phyloP scores from a whole-genome alignment of 2,888 invertebrate species.

The Agrotis exclamationis region DNA sequence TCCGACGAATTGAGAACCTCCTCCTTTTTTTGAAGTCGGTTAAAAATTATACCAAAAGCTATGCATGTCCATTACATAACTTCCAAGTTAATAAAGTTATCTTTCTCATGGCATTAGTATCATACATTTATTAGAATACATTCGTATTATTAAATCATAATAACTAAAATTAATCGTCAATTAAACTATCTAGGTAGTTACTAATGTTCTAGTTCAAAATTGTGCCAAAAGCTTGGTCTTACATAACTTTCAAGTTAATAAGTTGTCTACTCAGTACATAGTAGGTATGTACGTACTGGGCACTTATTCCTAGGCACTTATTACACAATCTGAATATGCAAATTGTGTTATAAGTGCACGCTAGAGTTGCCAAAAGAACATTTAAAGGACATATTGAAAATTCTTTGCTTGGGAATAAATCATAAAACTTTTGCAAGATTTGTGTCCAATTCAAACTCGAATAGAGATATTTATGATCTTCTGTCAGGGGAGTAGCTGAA shows the following conservation, averaged over 20 bases:
- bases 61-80: no score
- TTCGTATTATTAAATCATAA: no score
- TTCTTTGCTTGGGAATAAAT: constrained; percentile 21
- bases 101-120: no score
- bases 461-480: constrained; percentile 32
- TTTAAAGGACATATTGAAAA: constrained; percentile 26
- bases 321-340: constrained; percentile 24
- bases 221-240: not conserved
- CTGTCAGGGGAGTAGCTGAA: not conserved
- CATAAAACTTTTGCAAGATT: constrained; percentile 28
- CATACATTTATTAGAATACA: no score
- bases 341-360: constrained; percentile 24
- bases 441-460: constrained; percentile 20
- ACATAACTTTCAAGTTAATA: not conserved
- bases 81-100: no score
- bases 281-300: not conserved
- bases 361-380: constrained; percentile 2
- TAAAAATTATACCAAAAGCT: no score
- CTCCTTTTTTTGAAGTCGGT: no score
- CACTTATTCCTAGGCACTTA: not conserved
- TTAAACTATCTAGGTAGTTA: not conserved
- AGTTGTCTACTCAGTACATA: not conserved
- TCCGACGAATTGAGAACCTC: no score
- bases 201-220: not conserved
- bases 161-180: not conserved